These are phyloP conservation scores for Bradypodion pumilum DNA, from an alignment of 2,797 vertebrate species.

Conservation along the genomic window DNA sequence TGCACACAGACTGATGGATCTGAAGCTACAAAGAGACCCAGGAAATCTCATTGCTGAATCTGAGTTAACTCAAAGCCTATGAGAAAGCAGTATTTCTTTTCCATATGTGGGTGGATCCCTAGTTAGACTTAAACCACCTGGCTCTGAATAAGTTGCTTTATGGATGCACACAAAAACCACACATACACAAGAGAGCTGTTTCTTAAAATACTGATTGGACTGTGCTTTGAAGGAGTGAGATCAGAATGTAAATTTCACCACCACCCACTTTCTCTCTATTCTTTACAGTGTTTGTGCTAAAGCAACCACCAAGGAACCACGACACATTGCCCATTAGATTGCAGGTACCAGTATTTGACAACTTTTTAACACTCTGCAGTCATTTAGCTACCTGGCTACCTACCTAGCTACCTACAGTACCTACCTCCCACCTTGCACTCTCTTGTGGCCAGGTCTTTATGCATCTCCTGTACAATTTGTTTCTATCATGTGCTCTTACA, in stretches of 20 bases:
- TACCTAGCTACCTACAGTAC: background rate
- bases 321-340: slow-evolving; percentile 19
- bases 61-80: background rate
- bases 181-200: background rate
- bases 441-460: background rate
- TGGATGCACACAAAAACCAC: background rate
- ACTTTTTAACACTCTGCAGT: background rate
- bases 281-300: background rate
- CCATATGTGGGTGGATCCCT: background rate
- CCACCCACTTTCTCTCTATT: too few relatives aligned
- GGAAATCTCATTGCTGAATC: background rate
- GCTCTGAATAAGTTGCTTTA: background rate
- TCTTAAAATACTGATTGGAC: background rate
- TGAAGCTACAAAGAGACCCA: background rate
- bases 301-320: background rate
- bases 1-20: background rate
- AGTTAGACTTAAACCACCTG: background rate
- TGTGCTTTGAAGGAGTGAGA: background rate
- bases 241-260: background rate
- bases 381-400: background rate
- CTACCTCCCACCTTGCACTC: background rate
- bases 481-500: background rate
- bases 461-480: fast-evolving
- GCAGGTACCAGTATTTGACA: slow-evolving; percentile 58
- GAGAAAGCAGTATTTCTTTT: background rate